Evolutionary conservation across 2,113 vertebrate genomes (phyloP).

Genomic region (Paramormyrops kingsleyae): DNA sequence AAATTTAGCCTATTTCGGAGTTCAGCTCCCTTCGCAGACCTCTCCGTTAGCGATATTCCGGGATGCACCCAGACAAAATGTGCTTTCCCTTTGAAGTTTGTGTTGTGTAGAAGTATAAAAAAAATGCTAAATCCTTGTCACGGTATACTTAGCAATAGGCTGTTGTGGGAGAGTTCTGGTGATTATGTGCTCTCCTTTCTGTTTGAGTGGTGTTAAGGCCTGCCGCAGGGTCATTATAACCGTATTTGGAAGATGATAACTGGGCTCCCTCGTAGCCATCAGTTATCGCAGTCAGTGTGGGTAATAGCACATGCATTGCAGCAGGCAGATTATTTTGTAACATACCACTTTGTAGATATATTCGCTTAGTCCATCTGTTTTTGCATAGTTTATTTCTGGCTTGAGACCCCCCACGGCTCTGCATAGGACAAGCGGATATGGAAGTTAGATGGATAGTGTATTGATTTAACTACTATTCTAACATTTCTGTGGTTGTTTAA

Average conservation of each 20-base stretch:
- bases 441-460: not conserved
- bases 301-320: not conserved
- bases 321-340: not conserved
- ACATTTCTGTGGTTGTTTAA: not conserved
- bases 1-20: not conserved
- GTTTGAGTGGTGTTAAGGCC: not conserved
- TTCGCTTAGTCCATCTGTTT: not conserved
- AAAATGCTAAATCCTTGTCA: not conserved
- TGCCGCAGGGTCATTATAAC: not conserved
- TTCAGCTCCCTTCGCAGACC: not conserved
- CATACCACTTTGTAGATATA: not conserved
- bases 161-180: not conserved
- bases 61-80: not conserved
- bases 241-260: not conserved
- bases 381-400: not conserved
- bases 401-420: not conserved
- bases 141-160: not conserved
- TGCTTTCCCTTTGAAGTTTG: slow-evolving; percentile 5
- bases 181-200: not conserved
- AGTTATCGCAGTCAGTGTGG: not conserved
- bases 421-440: not conserved
- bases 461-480: not conserved
- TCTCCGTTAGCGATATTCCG: not conserved
- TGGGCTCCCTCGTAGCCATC: not conserved
- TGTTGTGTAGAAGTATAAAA: not conserved